Base-by-base conservation (phyloP, 2,888 invertebrate genomes). In the Eupeodes latifasciatus region DNA sequence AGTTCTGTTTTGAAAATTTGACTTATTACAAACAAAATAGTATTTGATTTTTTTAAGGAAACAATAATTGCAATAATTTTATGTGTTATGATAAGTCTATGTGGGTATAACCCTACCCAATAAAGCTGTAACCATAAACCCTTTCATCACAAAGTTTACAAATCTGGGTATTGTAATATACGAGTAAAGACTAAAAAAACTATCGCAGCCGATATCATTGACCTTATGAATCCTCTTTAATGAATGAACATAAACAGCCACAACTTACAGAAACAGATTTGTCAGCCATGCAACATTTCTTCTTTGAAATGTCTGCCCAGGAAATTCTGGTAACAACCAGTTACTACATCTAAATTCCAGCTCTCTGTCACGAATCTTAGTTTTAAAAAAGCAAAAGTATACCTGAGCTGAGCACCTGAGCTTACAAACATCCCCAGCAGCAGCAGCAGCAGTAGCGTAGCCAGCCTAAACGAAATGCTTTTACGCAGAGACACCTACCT, bases 311-410 rank as follows among this genome's bases (percentile, higher is more conserved):
- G n/a, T 66, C 57, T 74, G 61, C 27, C 64, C 53, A 55, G 61
- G 44, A 51, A 75, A 40, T 69, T 79, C 71, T 53, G 53, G 51
- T 61, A 16, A 61, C 61, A 81, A 75, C 81, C 67, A 75, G 81
- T 81, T 69, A 59, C 9, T 9, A 66, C 49, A 66, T 44, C 11
- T 2, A 47, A 19, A 59, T 47, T 57, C 57, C 71, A 72, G 72
- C 57, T 72, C 19, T 44, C 19, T 57, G 36, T 47, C 27, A 47
- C 57, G 27, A 72, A 47, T 57, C 47, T n/a, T 9, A 47, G 27
- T 49, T 34, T 27, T 44, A 14, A 66, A 19, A 49, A 19, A 16
- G 7, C 16, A 40, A 5, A 40, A 1, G 1, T 5, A 5, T 9
- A 40, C 40, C 40, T 40, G 27, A 27, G 40, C 6, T 6, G 9